Base-by-base conservation (phyloP, 1,140 invertebrate genomes). In the Aleiodes sp. region DNA sequence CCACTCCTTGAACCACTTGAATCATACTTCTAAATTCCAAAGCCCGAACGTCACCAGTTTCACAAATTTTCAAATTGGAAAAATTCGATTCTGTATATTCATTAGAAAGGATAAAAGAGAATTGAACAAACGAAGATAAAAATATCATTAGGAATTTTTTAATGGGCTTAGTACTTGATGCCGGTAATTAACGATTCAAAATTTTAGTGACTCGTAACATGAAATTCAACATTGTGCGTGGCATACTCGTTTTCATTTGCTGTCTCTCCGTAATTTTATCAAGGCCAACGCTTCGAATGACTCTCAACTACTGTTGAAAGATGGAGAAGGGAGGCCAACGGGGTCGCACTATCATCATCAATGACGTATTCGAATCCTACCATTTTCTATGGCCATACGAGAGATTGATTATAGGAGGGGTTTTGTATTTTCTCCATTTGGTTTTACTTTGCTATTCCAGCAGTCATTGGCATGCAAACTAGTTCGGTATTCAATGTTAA, bases 21-120 rank as follows among this genome's bases (percentile, higher is more conserved):
- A 46, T 65, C 62, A 65, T 65, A 28, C 41, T 26, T 12, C 52
- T 12, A 24, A 46, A 65, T 65, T 65, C 62, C 62, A 8, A 26
- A 14, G 19, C 10, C 39, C 16, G 33, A 4, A 41, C 39, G 39
- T 28, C 35, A 65, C 21, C 7, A 33, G 16, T 46, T 4, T 8
- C 1, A 1, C 3, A 56, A 65, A 14, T 16, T 43, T 65, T 56
- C 29, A 26, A 10, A 4, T 21, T 10, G 14, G 19, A 10, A 9
- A 19, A 52, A 21, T 21, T 16, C 46, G 16, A 8, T 52, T 52
- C n/a, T n/a, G n/a, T n/a, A n/a, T n/a, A n/a, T n/a, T n/a, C n/a
- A n/a, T n/a, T n/a, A n/a, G n/a, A n/a, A n/a, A n/a, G n/a, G n/a
- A n/a, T n/a, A n/a, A n/a, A n/a, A n/a, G n/a, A n/a, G n/a, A n/a